Evolutionary conservation across 2,797 vertebrate species (phyloP), one percentile per base, ranked within the genome.

Genomic region (Sebastes hopkinsi): DNA sequence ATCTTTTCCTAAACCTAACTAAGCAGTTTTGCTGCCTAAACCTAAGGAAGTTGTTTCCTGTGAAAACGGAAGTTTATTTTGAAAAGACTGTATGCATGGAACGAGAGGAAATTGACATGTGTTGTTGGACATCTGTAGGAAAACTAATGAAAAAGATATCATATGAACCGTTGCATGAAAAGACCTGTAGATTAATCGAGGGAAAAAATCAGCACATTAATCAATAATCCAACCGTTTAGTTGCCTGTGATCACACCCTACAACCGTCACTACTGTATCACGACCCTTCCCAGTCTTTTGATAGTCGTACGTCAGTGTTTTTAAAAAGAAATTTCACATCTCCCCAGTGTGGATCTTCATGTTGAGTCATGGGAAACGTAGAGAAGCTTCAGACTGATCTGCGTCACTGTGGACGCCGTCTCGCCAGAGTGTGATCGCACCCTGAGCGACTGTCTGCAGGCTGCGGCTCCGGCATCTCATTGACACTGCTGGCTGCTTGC

Each of bases 401-500:
- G 76, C 27, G 8, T 71, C 64, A 70, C 6, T 0, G 16, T 7
- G 0, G 34, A 11, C 8, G 66, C 6, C 2, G 32, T 29, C 29
- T 42, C 18, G 14, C 8, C 13, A 52, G 18, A 55, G 77, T 52
- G 62, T 10, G 52, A 69, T 74, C 70, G 20, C 65, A 34, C 58
- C 56, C 50, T 1, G 14, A 64, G 74, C 62, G 1, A 8, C 58
- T 11, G 42, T 42, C 16, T 20, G 46, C 46, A 50, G 46, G 7
- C 42, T 46, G 16, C 13, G 13, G 38, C 68, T 25, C 3, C 12
- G 12, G 64, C 69, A 16, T 66, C 72, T 81, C 32, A 10, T 25
- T 54, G 67, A 77, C 80, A 74, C 72, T 7, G 59, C 30, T 5
- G 71, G 13, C 68, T 56, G 66, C 56, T 30, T 25, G 54, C 50